phyloP scores from a whole-genome alignment of 2,888 invertebrate genomes.

The Oxycera nigricornis region DNA sequence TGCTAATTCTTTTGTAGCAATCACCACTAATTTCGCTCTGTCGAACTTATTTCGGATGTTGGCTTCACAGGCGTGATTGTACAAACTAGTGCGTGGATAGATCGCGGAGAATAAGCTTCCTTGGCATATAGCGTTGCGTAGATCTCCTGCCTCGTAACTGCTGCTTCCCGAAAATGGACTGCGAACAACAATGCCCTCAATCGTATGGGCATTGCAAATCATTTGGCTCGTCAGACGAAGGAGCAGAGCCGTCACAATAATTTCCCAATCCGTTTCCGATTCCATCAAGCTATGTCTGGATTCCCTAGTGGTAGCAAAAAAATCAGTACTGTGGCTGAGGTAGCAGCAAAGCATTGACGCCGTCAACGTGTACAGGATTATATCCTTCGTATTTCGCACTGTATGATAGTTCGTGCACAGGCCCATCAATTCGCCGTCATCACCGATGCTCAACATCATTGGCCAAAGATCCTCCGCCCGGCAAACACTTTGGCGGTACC shows the following conservation, averaged over 20 bases:
- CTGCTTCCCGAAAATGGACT: not conserved
- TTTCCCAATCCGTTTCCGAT: slow-evolving; percentile 58
- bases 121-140: slow-evolving; percentile 55
- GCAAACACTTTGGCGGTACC: not conserved
- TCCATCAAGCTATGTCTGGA: slow-evolving; percentile 54
- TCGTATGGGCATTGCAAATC: slow-evolving; percentile 77
- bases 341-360: slow-evolving; percentile 73
- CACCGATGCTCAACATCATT: slow-evolving; percentile 51
- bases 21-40: slow-evolving; percentile 73
- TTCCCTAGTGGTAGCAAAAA: slow-evolving; percentile 66
- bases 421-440: slow-evolving; percentile 73
- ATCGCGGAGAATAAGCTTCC: slow-evolving; percentile 76
- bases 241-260: slow-evolving; percentile 70
- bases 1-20: slow-evolving; percentile 70
- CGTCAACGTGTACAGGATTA: slow-evolving; percentile 74
- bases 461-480: slow-evolving; percentile 28
- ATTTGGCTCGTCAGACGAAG: slow-evolving; percentile 82
- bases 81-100: slow-evolving; percentile 85
- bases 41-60: slow-evolving; percentile 80
- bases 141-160: slow-evolving; percentile 49
- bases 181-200: slow-evolving; percentile 53
- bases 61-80: slow-evolving; percentile 93
- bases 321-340: slow-evolving; percentile 70
- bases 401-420: slow-evolving; percentile 77
- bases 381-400: slow-evolving; percentile 68